phyloP scores from a whole-genome alignment of 2,113 vertebrate genomes.

The Sebastes fasciatus region DNA sequence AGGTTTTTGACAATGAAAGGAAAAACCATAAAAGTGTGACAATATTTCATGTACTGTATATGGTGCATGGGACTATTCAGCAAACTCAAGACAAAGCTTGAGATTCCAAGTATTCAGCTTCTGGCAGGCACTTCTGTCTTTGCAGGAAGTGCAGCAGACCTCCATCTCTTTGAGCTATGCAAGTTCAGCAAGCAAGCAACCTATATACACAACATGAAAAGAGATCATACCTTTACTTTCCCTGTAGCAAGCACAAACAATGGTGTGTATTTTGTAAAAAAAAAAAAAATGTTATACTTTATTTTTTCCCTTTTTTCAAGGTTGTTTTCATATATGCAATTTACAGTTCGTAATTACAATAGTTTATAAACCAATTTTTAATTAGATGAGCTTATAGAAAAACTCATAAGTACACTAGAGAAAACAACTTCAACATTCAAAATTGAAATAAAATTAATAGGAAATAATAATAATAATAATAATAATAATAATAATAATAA shows the following conservation, averaged over 20 bases:
- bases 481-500: too few relatives aligned
- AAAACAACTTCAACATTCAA: too few relatives aligned
- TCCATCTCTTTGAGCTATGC: conserved; percentile 3
- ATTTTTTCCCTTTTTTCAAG: too few relatives aligned
- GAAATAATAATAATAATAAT: too few relatives aligned
- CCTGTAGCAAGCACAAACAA: neutral
- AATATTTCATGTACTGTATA: neutral
- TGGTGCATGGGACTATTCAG: neutral
- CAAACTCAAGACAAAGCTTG: neutral
- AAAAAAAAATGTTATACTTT: too few relatives aligned
- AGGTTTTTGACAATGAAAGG: neutral
- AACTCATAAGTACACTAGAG: too few relatives aligned
- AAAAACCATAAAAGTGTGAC: neutral
- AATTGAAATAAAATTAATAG: too few relatives aligned
- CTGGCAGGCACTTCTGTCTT: neutral
- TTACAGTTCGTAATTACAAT: too few relatives aligned
- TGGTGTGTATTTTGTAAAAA: too few relatives aligned
- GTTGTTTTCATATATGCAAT: too few relatives aligned
- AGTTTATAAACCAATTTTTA: too few relatives aligned
- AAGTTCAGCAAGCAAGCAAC: neutral
- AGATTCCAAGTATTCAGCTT: neutral
- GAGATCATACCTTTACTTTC: neutral
- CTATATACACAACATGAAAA: neutral
- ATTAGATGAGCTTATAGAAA: too few relatives aligned
- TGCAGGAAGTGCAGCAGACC: conserved; percentile 33